phyloP scores from a whole-genome alignment of 2,113 vertebrate genomes.

The Antigone vipio region DNA sequence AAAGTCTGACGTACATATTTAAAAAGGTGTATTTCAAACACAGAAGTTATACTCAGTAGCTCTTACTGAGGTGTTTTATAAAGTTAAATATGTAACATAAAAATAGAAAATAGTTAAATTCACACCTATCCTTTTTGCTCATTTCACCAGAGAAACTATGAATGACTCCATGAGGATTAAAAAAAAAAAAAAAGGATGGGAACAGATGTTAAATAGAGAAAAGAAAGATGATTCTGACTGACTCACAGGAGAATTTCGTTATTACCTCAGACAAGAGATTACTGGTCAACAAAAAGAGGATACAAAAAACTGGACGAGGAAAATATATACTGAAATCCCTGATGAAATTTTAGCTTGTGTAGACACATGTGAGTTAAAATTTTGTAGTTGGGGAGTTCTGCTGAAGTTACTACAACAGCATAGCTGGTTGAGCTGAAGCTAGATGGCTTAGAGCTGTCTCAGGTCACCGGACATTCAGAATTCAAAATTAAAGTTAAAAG shows the following conservation, averaged over 20 bases:
- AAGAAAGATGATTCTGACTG: not conserved
- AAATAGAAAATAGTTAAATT: not conserved
- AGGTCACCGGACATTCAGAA: not conserved
- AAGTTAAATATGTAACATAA: not conserved
- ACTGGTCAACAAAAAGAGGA: not conserved
- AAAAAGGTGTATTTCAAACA: not conserved
- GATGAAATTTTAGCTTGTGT: not conserved
- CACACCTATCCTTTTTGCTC: not conserved
- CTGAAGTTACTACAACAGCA: not conserved
- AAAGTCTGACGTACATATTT: rapidly evolving
- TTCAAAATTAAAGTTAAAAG: not conserved
- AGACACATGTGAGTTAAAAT: rapidly evolving
- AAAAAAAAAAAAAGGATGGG: not conserved
- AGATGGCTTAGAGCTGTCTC: not conserved
- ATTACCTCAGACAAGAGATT: not conserved
- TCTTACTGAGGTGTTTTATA: not conserved
- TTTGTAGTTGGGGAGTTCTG: not conserved
- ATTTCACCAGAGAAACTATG: not conserved
- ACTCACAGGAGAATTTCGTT: not conserved
- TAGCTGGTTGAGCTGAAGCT: not conserved
- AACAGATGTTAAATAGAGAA: not conserved
- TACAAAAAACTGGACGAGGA: not conserved
- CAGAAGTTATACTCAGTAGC: not conserved
- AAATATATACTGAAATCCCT: not conserved
- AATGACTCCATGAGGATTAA: not conserved